Base-by-base conservation (phyloP, 2,888 invertebrate genomes). In the Xylophagus ater region DNA sequence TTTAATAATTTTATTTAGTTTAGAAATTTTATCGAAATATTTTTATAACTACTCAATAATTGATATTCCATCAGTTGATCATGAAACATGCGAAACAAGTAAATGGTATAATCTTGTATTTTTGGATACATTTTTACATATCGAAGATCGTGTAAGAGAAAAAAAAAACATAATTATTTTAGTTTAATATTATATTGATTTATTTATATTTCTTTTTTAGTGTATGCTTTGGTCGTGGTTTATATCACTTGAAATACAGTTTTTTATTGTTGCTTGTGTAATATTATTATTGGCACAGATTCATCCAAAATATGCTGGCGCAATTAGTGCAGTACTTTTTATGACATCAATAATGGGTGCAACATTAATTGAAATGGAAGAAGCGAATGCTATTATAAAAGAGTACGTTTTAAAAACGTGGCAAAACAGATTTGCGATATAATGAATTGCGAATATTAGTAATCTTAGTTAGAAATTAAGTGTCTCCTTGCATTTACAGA, bases 201-300 rank as follows among this genome's bases (percentile, higher is more conserved):
- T 31, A 8, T 17, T 5, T 20, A 36, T 17, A 29, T 30, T n/a
- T 9, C 9, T 20, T 45, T 43, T 37, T 18, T 59, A 85, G 84
- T 86, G 85, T 51, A 79, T 84, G 79, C 68, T 81, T 37, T 76
- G 84, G 71, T 81, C 83, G 41, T 85, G 84, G 85, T 82, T 81
- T 58, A 62, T 85, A 35, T 77, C 82, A 0, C 72, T 78, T 51
- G 84, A 85, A 61, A 79, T 78, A 1, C 81, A 81, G 54, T 76
- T 84, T 53, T 84, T 83, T 61, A 68, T 76, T 19, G 56, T 74
- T 12, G 81, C 81, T 14, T 78, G 77, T 21, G 60, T 82, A 25
- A 67, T 80, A 44, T 58, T 78, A 41, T 69, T 81, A 36, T 54
- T 78, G 28, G 73, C 75, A 2, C 69, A 72, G 33, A 70, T 59